Conservation (phyloP, 2,888 invertebrate species). For the Apamea crenata region DNA sequence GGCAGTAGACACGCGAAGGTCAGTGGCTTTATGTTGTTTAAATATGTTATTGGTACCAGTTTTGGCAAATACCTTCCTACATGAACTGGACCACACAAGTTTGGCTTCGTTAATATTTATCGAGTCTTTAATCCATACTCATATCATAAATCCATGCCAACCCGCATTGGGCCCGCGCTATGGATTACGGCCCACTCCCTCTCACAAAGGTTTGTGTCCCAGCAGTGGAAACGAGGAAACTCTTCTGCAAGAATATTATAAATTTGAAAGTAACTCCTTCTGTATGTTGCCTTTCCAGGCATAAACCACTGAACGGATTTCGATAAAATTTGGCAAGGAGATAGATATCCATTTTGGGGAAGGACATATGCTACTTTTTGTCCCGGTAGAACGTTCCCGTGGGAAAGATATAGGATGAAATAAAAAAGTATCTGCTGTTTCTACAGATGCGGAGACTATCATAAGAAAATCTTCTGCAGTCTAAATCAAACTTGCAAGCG, state of each 20-base stretch:
- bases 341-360: too few relatives aligned
- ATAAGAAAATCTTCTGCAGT: not conserved
- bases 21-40: constrained; percentile 22
- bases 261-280: too few relatives aligned
- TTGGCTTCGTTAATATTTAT: not conserved
- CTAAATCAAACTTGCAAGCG: not conserved
- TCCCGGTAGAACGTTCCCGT: too few relatives aligned
- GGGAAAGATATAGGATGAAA: not conserved
- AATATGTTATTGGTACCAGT: constrained; percentile 54
- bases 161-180: not conserved
- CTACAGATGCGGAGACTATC: not conserved
- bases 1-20: constrained; percentile 44
- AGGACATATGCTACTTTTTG: too few relatives aligned
- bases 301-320: not conserved
- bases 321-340: too few relatives aligned
- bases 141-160: not conserved
- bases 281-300: not conserved
- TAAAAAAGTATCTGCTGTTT: not conserved
- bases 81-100: constrained; percentile 32
- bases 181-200: not conserved
- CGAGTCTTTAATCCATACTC: not conserved
- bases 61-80: constrained; percentile 41
- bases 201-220: not conserved
- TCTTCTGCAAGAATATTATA: too few relatives aligned
- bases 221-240: too few relatives aligned